Evolutionary conservation across 2,888 invertebrate species (phyloP).

Genomic region (Ellobium chinense): DNA sequence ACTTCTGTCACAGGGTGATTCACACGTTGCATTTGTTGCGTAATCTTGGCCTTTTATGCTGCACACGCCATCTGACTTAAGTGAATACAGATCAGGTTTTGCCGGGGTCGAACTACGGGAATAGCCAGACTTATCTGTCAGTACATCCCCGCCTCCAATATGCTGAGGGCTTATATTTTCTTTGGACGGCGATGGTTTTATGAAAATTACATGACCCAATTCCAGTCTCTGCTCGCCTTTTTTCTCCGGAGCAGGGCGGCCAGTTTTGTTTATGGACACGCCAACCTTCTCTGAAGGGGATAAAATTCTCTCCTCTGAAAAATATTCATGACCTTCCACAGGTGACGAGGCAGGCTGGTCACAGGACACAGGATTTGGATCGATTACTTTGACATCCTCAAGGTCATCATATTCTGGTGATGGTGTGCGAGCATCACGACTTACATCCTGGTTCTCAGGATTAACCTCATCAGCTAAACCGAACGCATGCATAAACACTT

Average conservation of each 20-base stretch:
- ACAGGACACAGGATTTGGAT: not conserved
- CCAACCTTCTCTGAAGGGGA: not conserved
- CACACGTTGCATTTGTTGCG: no score
- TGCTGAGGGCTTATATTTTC: not conserved
- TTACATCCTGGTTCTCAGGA: conserved; percentile 3
- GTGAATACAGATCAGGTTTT: no score
- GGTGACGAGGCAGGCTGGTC: not conserved
- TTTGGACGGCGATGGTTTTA: not conserved
- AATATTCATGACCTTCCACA: not conserved
- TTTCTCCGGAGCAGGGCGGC: not conserved
- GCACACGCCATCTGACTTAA: not conserved
- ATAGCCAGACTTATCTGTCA: not conserved
- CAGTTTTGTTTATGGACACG: conserved; percentile 9
- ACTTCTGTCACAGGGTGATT: not conserved
- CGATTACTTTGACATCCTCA: not conserved
- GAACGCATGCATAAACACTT: not conserved
- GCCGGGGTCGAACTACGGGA: no score
- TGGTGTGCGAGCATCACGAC: conserved; percentile 8
- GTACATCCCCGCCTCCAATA: not conserved
- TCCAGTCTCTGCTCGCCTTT: not conserved
- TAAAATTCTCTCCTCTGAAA: not conserved
- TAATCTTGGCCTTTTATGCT: not conserved
- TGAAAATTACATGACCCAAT: not conserved
- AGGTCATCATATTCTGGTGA: conserved; percentile 25
- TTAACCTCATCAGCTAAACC: not conserved